These are phyloP conservation scores for Paraplagusia blochii DNA, from an alignment of 2,113 vertebrate genomes.

Conservation along the genomic window DNA sequence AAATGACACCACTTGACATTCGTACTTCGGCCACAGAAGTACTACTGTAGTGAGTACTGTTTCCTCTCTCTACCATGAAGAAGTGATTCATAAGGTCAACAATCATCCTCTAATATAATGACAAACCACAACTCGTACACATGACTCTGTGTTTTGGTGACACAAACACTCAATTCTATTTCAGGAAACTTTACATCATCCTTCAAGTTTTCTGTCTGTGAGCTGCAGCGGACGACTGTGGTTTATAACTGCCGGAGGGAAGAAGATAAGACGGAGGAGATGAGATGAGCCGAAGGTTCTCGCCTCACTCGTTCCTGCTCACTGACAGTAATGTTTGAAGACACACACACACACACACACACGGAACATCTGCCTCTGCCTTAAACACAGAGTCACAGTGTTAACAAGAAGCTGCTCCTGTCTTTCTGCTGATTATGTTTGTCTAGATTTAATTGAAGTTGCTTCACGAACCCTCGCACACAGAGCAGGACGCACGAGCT, in stretches of 20 bases:
- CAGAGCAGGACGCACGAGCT: constrained; percentile 2
- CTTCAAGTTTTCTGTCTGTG: constrained; percentile 13
- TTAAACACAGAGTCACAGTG: constrained; percentile 7
- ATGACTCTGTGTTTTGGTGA: constrained; percentile 24
- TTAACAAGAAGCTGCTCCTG: constrained; percentile 16
- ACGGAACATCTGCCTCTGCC: constrained; percentile 6
- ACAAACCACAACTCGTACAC: constrained; percentile 16
- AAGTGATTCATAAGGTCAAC: constrained; percentile 4
- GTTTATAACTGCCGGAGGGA: constrained; percentile 49
- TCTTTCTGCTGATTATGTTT: constrained; percentile 7
- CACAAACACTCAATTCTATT: constrained; percentile 19
- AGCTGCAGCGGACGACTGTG: constrained; percentile 46
- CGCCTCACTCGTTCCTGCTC: constrained; percentile 20
- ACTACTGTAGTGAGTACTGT: not conserved
- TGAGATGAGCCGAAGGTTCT: constrained; percentile 48
- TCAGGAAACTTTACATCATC: constrained; percentile 19
- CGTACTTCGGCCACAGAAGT: not conserved
- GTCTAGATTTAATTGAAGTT: constrained; percentile 20
- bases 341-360: constrained; percentile 19
- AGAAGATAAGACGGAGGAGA: constrained; percentile 36
- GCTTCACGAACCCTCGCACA: constrained; percentile 23
- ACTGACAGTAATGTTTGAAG: constrained; percentile 33
- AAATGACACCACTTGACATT: constrained; percentile 8
- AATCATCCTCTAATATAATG: constrained; percentile 16
- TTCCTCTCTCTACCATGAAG: constrained; percentile 2